A percentile compares a stretch with the other conserved stretches of the same genome.
phyloP scores from a whole-genome alignment of 2,113 vertebrate genomes.

The Thymallus thymallus region DNA sequence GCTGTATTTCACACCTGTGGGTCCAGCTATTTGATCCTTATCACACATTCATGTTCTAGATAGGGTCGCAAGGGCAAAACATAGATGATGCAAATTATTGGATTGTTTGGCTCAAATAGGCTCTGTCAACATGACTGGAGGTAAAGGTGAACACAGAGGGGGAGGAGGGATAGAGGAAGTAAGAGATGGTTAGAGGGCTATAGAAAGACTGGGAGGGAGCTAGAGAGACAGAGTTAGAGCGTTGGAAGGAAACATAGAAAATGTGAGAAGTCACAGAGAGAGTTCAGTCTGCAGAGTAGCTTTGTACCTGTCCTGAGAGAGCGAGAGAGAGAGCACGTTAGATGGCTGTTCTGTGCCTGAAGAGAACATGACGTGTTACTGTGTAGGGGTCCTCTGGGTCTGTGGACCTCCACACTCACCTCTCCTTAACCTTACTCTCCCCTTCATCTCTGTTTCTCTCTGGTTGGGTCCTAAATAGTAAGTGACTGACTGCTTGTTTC shows the following conservation, averaged over 20 bases:
- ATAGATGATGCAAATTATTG: not conserved
- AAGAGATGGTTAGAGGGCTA: not conserved
- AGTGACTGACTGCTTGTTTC: too few species aligned
- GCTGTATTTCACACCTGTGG: too few species aligned
- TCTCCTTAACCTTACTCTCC: too few species aligned
- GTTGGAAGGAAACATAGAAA: not conserved
- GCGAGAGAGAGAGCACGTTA: slow-evolving; percentile 6
- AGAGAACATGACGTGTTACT: slow-evolving; percentile 41
- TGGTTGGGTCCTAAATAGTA: too few species aligned
- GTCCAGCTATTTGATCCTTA: too few species aligned
- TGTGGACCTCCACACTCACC: slow-evolving; percentile 11
- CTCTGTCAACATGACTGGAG: not conserved
- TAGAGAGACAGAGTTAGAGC: not conserved
- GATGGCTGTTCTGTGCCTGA: not conserved
- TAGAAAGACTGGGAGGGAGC: not conserved
- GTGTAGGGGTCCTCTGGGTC: slow-evolving; percentile 26
- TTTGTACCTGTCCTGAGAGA: not conserved
- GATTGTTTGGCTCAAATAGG: not conserved
- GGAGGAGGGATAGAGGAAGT: not conserved
- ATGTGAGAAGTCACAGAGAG: not conserved
- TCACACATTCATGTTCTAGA: too few species aligned
- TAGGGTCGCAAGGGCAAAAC: not conserved
- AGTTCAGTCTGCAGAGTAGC: too few species aligned
- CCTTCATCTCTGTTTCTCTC: not conserved
- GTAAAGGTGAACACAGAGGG: not conserved